A percentile compares a stretch with the other conserved stretches of the same genome.
phyloP scores from a whole-genome alignment of 2,113 vertebrate species.

The Pygoscelis adeliae region DNA sequence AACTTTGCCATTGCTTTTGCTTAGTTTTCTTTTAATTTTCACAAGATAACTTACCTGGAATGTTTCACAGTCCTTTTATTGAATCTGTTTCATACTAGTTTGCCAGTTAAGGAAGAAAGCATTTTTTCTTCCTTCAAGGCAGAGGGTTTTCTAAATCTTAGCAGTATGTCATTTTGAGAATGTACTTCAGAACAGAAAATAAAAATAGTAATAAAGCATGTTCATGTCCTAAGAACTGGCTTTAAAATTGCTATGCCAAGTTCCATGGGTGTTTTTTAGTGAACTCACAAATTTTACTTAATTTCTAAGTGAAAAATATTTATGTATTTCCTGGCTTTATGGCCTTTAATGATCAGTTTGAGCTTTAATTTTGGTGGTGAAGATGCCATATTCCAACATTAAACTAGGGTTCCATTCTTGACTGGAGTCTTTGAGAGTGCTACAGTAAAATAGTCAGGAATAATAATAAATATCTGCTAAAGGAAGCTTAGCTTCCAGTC shows the following conservation, averaged over 20 bases:
- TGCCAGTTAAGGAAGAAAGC: neutral
- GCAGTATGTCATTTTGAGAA: slow-evolving; percentile 4
- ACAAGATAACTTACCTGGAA: neutral
- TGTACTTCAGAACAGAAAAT: neutral
- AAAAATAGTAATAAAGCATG: neutral
- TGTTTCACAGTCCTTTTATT: neutral
- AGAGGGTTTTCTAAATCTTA: neutral
- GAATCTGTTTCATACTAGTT: neutral
- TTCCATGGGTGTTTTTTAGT: neutral
- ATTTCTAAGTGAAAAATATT: neutral
- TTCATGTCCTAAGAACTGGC: neutral
- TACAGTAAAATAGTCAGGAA: neutral
- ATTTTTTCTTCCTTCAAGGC: neutral
- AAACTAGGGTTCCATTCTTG: neutral
- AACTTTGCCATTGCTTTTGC: neutral
- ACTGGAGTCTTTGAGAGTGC: neutral
- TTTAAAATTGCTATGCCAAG: neutral
- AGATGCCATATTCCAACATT: neutral
- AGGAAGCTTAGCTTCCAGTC: neutral
- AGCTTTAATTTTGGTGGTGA: neutral
- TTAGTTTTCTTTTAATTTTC: neutral
- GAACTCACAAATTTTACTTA: neutral
- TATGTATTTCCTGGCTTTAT: neutral
- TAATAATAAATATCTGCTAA: neutral
- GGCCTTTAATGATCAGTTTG: neutral